Base-by-base conservation (phyloP, 2,113 vertebrate genomes). In the Gambusia holbrooki region DNA sequence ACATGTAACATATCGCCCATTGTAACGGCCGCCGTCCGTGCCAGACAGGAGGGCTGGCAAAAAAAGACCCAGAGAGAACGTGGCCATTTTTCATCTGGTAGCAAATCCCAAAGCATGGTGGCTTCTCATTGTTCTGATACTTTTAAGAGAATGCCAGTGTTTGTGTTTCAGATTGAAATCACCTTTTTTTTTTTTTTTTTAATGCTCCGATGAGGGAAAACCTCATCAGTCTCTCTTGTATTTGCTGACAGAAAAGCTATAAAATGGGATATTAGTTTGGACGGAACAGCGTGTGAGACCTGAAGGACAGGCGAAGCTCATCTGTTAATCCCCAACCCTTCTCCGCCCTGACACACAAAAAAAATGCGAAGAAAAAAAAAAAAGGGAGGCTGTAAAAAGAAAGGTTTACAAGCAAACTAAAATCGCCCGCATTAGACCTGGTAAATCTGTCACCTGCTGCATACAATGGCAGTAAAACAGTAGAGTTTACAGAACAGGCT, bases 1-100 rank as follows among this genome's bases (percentile, higher is more conserved):
- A 90, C 90, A 91, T 93, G 92, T 90, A 93, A 92, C 88, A 92
- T 87, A 89, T 92, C 89, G 81, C 72, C 87, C 86, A 86, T 93
- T 92, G 91, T 77, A 86, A 73, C 67, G 73, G 76, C 71, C 28
- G 54, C 63, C 81, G 81, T 90, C 85, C 69, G 77, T 40, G 48
- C 79, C 76, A 80, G 82, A 86, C 82, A 85, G 87, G 68, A 74
- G 84, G 82, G 82, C 87, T 84, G 76, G 84, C 75, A 70, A 82
- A 89, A 35, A 35, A 35, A 8, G 11, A 35, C 2, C 7, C 81
- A 79, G 29, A 77, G 29, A 64, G 76, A 84, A 88, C 82, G 78
- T 85, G 82, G 87, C 81, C 67, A 76, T 92, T 82, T 90, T 75
- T 92, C 89, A 90, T 78, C 67, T 62, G 69, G 74, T 69, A 80